phyloP scores from a whole-genome alignment of 2,888 invertebrate species.

The Zonitis immaculata region DNA sequence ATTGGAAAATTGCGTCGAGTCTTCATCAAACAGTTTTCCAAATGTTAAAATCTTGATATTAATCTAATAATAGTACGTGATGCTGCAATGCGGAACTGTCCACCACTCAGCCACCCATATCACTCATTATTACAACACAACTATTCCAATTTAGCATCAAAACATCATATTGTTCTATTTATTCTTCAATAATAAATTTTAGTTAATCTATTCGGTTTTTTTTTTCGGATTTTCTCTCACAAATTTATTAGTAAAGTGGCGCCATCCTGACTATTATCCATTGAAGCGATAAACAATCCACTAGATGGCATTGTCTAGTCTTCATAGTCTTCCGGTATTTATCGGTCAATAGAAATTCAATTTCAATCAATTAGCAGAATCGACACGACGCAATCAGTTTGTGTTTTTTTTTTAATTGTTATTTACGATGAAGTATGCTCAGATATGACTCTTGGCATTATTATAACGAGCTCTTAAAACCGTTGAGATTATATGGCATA shows the following conservation, averaged over 20 bases:
- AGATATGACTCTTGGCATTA: no score
- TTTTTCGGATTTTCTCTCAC: not conserved
- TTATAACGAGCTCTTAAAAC: no score
- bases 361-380: slow-evolving; percentile 36
- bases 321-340: slow-evolving; percentile 20
- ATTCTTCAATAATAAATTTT: not conserved
- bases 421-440: no score
- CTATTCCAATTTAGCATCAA: no score
- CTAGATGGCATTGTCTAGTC: slow-evolving; percentile 30
- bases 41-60: slow-evolving; percentile 16
- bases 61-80: slow-evolving; percentile 26
- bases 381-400: slow-evolving; percentile 29
- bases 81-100: slow-evolving; percentile 30
- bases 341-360: slow-evolving; percentile 36
- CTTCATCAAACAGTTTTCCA: no score
- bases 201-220: not conserved
- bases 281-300: slow-evolving; percentile 10
- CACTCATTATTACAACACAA: no score
- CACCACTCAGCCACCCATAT: slow-evolving; percentile 16
- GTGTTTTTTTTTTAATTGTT: no score
- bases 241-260: slow-evolving; percentile 13
- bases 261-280: slow-evolving; percentile 14
- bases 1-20: no score
- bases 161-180: no score
- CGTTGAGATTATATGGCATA: no score